phyloP scores from a whole-genome alignment of 2,888 invertebrate genomes.

The Dynastes tityus region DNA sequence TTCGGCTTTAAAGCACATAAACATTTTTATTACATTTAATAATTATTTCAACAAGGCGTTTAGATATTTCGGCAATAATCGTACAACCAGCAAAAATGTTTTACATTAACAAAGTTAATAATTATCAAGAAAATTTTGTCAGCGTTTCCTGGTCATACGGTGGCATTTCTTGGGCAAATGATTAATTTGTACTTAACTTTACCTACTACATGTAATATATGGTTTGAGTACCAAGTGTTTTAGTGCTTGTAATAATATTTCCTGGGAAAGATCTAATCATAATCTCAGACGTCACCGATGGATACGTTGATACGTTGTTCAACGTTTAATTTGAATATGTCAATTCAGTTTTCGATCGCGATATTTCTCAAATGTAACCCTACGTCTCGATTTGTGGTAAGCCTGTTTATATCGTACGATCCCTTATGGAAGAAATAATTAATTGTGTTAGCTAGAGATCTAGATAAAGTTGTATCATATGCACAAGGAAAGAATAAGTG shows the following conservation, averaged over 20 bases:
- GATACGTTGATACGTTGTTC: not conserved
- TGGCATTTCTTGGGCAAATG: too few relatives aligned
- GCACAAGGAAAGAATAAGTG: too few relatives aligned
- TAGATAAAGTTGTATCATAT: not conserved
- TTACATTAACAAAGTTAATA: too few relatives aligned
- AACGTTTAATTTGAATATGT: conserved; percentile 25
- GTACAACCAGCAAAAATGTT: too few relatives aligned
- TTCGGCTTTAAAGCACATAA: too few relatives aligned
- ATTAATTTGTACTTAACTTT: too few relatives aligned
- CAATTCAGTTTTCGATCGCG: conserved; percentile 2
- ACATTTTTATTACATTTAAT: too few relatives aligned
- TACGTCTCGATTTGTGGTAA: conserved; percentile 13
- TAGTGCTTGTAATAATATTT: not conserved
- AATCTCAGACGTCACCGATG: conserved; percentile 2
- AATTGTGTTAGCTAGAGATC: not conserved
- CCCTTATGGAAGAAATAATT: conserved; percentile 2
- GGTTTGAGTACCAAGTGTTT: not conserved
- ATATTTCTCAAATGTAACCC: conserved; percentile 5
- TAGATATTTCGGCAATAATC: too few relatives aligned
- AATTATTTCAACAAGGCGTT: too few relatives aligned
- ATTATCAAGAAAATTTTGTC: too few relatives aligned
- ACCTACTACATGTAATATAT: too few relatives aligned
- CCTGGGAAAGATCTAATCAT: conserved; percentile 7
- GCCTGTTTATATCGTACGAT: not conserved
- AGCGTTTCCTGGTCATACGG: too few relatives aligned